Conservation (phyloP, 2,888 invertebrate genomes). For the Arenicola marina region DNA sequence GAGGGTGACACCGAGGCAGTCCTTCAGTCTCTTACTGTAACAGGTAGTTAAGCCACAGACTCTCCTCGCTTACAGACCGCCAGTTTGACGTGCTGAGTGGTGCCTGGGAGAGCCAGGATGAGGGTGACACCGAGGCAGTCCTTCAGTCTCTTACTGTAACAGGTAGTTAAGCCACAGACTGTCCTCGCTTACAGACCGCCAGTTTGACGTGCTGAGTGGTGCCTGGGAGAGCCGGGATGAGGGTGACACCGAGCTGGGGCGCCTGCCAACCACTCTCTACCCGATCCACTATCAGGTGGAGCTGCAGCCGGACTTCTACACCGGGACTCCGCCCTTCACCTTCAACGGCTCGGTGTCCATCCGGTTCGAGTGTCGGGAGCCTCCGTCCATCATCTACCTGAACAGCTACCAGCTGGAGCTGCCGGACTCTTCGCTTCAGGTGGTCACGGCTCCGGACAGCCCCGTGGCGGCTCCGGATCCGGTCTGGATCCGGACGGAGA, state of each 20-base stretch:
- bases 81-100: too few species aligned
- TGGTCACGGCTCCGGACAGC: neutral
- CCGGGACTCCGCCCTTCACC: slow-evolving; percentile 8
- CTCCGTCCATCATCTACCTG: neutral
- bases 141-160: too few species aligned
- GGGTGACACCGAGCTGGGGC: neutral
- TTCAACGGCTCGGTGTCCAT: slow-evolving; percentile 8
- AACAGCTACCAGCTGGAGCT: neutral
- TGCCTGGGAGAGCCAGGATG: too few species aligned
- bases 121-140: too few species aligned
- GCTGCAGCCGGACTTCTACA: slow-evolving; percentile 13
- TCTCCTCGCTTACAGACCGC: too few species aligned
- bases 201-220: too few species aligned
- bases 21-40: too few species aligned
- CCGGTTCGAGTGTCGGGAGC: neutral
- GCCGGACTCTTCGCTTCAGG: neutral
- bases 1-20: too few species aligned
- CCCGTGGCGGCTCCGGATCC: neutral
- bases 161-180: too few species aligned
- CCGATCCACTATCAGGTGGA: slow-evolving; percentile 8
- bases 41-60: too few species aligned
- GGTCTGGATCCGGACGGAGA: neutral
- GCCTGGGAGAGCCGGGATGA: neutral
- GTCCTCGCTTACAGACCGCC: too few species aligned
- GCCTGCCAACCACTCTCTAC: neutral